Evolutionary conservation across 2,888 invertebrate species (phyloP), one percentile per base, ranked within the genome.

Genomic region (Buathra laborator): DNA sequence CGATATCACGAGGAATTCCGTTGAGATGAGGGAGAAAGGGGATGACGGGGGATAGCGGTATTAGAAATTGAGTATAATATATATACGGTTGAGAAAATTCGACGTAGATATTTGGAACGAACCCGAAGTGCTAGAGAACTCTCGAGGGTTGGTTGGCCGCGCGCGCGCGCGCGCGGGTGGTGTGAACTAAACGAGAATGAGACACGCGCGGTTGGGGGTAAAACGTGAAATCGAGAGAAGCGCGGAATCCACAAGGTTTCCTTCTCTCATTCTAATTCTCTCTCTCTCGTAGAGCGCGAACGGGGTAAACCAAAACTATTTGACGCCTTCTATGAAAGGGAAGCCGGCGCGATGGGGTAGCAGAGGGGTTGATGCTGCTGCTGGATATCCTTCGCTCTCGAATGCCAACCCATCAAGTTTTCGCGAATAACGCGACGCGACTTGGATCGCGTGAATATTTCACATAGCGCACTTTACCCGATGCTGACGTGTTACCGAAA

Each of bases 251-350:
- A 48, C 46, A n/a, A 24, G 46, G 56, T 19, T 56, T 19, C 16
- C 74, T 29, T n/a, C 62, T 48, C 74, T 75, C 48, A 59, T 16
- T n/a, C 29, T 24, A 43, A 51, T 59, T n/a, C 51, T 70, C 53
- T 71, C 51, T n/a, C 56, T 51, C 51, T 24, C 43, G 37, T n/a
- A 46, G 74, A 64, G 48, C 29, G 62, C 74, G 64, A 75, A 64
- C 62, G 24, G 70, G 75, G 59, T 51, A 75, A 70, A 71, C 78
- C 81, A 71, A 78, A 77, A 81, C 74, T 74, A 81, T 71, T 86
- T 76, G 84, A 86, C 76, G 76, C 84, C 71, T 71, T 71, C 84
- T 51, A 78, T 86, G 86, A 84, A 84, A 86, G 70, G 48, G 71
- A 75, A 84, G 79, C 81, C 81, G 46, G 43, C 19, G 59, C 10